Evolutionary conservation across 2,797 vertebrate genomes (phyloP).

Genomic region (Eulemur albifrons): DNA sequence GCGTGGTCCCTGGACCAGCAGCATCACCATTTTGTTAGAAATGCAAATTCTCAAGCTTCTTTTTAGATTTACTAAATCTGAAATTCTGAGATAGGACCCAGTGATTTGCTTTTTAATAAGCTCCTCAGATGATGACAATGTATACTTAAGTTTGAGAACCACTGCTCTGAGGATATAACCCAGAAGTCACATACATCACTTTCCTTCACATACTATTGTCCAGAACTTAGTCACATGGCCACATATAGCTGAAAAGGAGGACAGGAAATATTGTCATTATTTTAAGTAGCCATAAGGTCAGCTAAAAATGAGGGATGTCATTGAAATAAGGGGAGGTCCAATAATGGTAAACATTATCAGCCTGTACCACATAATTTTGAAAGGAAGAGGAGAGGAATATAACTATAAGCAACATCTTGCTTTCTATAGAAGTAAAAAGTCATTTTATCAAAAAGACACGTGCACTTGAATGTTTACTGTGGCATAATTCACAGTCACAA

Average conservation of each 20-base stretch:
- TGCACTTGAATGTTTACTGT: too few relatives aligned
- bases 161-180: not conserved
- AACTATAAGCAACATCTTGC: not conserved
- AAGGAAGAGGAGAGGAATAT: not conserved
- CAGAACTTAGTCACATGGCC: not conserved
- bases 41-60: not conserved
- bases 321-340: not conserved
- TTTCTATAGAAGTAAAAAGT: too few relatives aligned
- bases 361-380: not conserved
- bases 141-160: not conserved
- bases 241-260: not conserved
- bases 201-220: not conserved
- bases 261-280: not conserved
- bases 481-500: too few relatives aligned
- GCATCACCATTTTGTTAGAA: not conserved
- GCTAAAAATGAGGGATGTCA: not conserved
- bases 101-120: not conserved
- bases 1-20: not conserved
- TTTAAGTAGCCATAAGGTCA: not conserved
- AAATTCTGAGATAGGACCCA: not conserved
- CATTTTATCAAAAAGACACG: too few relatives aligned
- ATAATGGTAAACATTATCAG: not conserved
- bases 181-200: not conserved
- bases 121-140: not conserved
- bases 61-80: not conserved